phyloP scores from a whole-genome alignment of 2,113 vertebrate genomes.

The Tringa solitaria region DNA sequence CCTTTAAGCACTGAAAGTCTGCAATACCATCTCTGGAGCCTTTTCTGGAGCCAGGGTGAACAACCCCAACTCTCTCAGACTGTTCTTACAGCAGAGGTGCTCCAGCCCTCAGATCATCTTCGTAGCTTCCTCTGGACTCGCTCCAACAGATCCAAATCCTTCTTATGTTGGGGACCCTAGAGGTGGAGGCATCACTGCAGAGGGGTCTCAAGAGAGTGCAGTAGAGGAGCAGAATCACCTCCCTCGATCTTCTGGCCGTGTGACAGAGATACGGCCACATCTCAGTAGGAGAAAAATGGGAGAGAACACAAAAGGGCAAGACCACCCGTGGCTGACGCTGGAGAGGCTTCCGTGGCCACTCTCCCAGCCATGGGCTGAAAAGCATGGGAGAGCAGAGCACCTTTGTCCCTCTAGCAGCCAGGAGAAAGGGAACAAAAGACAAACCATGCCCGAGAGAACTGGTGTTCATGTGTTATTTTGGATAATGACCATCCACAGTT shows the following conservation, averaged over 20 bases:
- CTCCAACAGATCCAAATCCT: not conserved
- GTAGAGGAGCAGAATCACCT: not conserved
- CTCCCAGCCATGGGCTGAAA: not conserved
- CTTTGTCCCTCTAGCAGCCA: not conserved
- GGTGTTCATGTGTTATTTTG: not conserved
- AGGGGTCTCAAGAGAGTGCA: not conserved
- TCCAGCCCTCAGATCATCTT: not conserved
- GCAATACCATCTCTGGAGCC: not conserved
- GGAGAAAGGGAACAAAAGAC: not conserved
- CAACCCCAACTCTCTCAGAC: not conserved
- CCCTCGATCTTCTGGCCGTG: rapidly evolving
- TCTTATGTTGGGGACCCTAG: too few relatives aligned
- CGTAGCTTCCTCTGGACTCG: not conserved
- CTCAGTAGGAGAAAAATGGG: not conserved
- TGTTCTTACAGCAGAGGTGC: not conserved
- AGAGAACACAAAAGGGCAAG: not conserved
- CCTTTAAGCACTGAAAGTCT: not conserved
- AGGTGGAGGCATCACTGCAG: not conserved
- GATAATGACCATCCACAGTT: not conserved
- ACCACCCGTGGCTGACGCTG: rapidly evolving
- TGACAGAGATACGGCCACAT: too few relatives aligned
- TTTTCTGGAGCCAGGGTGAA: not conserved
- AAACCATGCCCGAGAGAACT: not conserved
- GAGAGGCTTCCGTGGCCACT: rapidly evolving
- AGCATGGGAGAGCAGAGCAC: rapidly evolving